Base-by-base conservation (phyloP, 2,113 vertebrate species). In the Lophochroa leadbeateri region DNA sequence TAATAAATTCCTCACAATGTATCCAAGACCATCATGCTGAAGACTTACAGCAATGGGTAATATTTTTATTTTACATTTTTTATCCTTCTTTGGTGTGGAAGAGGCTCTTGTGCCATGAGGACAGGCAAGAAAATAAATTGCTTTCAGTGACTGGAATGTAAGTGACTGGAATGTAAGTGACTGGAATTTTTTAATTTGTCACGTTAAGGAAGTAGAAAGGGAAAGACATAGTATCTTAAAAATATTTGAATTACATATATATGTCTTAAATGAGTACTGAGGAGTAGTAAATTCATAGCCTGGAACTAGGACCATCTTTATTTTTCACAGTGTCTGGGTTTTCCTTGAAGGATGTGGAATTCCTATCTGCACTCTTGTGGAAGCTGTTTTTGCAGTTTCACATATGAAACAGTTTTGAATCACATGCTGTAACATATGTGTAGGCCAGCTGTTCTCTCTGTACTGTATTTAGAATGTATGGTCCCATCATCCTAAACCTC, bases 41-140 rank as follows among this genome's bases (percentile, higher is more conserved):
- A 88, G 55, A 64, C 11, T 72, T 92, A 81, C 46, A 90, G 50
- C 47, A 90, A 78, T 33, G 24, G 13, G 17, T 37, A 68, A 31
- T 86, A 81, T 39, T 95, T 95, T 88, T 68, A 61, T 86, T 90
- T 88, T 57, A 72, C 37, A 79, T 86, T 96, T 96, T 96, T 90
- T 74, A 74, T 68, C 86, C 79, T 94, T 94, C 58, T 91, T 95
- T 71, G 79, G 82, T 86, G 50, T 93, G 61, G 79, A 86, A 92
- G 68, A 88, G 74, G 18, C 24, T 53, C 28, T 70, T 53, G 8
- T 80, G 50, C 67, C 24, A 68, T 52, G 39, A 95, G 10, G 33
- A 71, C 31, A 78, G 4, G 33, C 12, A 86, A 53, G 29, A 92
- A 90, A 86, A 91, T 28, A 75, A 37, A 61, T 90, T 31, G 64